phyloP scores from a whole-genome alignment of 2,113 vertebrate genomes.

The Stictonetta naevosa region DNA sequence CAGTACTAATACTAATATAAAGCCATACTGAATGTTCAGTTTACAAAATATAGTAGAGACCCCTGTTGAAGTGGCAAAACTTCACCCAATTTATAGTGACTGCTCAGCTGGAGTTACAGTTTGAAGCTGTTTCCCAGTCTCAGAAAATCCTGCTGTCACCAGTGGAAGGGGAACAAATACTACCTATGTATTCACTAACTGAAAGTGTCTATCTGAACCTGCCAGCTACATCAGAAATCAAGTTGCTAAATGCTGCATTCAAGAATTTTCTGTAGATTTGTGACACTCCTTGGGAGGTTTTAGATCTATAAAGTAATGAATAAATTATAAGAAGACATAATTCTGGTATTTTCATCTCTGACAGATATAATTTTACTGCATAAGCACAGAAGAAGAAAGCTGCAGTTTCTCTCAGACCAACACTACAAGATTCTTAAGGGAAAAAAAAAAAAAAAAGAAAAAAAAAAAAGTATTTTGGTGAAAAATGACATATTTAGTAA shows the following conservation, averaged over 20 bases:
- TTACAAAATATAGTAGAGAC: not conserved
- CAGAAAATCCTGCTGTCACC: not conserved
- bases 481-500: constrained; percentile 71
- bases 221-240: constrained; percentile 71
- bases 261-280: constrained; percentile 71
- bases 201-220: constrained; percentile 64
- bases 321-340: constrained; percentile 80
- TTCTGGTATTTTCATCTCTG: constrained; percentile 78
- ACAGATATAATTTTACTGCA: constrained; percentile 74
- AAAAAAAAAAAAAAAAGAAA: not conserved
- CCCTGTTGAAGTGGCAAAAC: not conserved
- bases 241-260: constrained; percentile 64
- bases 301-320: constrained; percentile 77
- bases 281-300: constrained; percentile 72
- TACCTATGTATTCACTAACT: not conserved
- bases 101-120: not conserved
- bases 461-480: constrained; percentile 7
- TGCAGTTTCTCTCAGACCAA: constrained; percentile 46
- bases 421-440: not conserved
- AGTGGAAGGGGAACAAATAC: not conserved
- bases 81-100: not conserved
- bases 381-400: constrained; percentile 64
- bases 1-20: not conserved
- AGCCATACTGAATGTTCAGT: not conserved
- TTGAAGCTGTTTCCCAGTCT: not conserved